Evolutionary conservation across 2,113 vertebrate species (phyloP).

Genomic region (Arizona elegans): DNA sequence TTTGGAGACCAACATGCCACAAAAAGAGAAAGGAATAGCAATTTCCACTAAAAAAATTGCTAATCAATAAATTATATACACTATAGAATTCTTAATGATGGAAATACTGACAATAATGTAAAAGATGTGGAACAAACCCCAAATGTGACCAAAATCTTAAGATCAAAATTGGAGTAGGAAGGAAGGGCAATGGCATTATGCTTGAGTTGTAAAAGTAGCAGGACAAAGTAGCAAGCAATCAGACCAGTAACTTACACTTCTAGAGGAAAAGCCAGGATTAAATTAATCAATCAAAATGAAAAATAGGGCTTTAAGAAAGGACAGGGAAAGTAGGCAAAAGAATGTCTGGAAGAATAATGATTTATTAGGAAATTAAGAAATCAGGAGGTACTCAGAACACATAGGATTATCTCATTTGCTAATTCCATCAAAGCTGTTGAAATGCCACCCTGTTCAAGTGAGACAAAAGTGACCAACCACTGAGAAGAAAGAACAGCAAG

Average conservation of each 20-base stretch:
- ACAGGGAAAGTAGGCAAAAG: not conserved
- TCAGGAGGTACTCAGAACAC: not conserved
- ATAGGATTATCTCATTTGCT: not conserved
- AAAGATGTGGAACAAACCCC: not conserved
- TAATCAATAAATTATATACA: not conserved
- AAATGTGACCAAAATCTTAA: not conserved
- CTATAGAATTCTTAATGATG: not conserved
- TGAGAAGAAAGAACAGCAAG: not conserved
- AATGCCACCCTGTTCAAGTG: not conserved
- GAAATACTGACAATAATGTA: not conserved
- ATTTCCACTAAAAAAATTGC: not conserved
- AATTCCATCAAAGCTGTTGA: not conserved
- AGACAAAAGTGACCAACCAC: not conserved
- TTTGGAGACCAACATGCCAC: not conserved
- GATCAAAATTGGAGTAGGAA: not conserved
- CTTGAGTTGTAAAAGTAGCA: not conserved
- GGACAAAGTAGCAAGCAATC: not conserved
- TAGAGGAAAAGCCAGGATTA: not conserved
- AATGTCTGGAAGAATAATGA: not conserved
- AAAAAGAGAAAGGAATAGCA: not conserved
- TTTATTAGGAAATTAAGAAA: not conserved
- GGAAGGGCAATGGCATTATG: not conserved
- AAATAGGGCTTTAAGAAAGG: not conserved
- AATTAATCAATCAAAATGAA: not conserved
- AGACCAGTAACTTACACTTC: not conserved